Conservation (phyloP, 2,113 vertebrate genomes). For the Oriolus oriolus region DNA sequence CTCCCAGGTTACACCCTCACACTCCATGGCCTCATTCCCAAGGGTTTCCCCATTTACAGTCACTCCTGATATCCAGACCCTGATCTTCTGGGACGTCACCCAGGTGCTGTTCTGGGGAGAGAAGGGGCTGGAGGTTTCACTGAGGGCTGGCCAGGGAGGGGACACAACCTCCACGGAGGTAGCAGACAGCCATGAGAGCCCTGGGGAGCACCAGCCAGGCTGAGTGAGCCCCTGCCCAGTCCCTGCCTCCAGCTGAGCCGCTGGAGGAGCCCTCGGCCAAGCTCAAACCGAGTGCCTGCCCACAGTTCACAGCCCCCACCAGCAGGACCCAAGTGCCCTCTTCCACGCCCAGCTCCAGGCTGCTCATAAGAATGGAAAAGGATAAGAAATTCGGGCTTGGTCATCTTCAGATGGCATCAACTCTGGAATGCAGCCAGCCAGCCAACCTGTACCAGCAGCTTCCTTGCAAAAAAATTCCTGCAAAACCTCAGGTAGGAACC, state of each 20-base stretch:
- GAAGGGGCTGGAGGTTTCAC: not conserved
- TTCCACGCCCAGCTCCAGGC: not conserved
- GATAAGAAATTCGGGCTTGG: not conserved
- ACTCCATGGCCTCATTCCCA: not conserved
- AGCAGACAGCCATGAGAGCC: not conserved
- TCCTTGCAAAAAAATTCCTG: not conserved
- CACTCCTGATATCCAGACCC: not conserved
- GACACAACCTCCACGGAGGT: not conserved
- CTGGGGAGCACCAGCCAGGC: not conserved
- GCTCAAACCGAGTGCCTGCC: not conserved
- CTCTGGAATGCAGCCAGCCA: not conserved
- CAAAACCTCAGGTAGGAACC: not conserved
- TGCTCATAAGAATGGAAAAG: not conserved
- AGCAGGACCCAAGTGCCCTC: not conserved
- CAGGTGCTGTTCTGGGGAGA: not conserved
- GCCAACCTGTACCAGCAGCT: not conserved
- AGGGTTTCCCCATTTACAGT: not conserved
- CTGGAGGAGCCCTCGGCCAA: not conserved
- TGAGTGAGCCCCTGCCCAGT: not conserved
- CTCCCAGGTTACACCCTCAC: not conserved
- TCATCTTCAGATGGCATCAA: not conserved
- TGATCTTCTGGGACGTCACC: not conserved
- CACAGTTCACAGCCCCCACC: not conserved
- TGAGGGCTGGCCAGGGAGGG: not conserved
- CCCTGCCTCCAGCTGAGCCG: not conserved